Evolutionary conservation across 2,113 vertebrate genomes (phyloP).

Genomic region (Semicossyphus pulcher): DNA sequence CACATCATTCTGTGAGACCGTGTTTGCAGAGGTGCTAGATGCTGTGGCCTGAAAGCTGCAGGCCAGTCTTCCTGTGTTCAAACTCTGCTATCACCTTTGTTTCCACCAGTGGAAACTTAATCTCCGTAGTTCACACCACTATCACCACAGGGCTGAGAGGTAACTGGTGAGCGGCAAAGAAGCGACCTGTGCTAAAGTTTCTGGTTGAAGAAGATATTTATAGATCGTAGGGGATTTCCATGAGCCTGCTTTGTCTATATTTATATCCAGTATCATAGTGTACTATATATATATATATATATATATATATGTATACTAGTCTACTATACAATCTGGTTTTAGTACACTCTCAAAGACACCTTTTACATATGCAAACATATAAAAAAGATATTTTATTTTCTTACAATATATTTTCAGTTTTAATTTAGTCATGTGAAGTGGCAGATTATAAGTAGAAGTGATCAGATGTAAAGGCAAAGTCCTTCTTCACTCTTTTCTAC

Average conservation of each 20-base stretch:
- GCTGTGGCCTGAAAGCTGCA: neutral
- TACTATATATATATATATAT: too few relatives aligned
- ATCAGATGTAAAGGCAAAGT: neutral
- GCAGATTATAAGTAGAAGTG: neutral
- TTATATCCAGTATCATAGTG: neutral
- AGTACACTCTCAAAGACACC: too few relatives aligned
- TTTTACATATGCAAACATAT: neutral
- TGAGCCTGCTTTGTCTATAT: neutral
- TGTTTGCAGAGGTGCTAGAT: neutral
- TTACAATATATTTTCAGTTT: neutral
- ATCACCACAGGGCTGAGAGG: constrained; percentile 34
- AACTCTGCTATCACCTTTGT: constrained; percentile 2
- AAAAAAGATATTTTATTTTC: neutral
- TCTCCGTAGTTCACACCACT: constrained; percentile 1
- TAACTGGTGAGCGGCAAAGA: neutral
- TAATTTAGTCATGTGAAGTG: neutral
- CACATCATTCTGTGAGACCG: neutral
- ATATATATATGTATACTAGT: too few relatives aligned
- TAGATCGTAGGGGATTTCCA: neutral
- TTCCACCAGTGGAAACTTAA: constrained; percentile 65
- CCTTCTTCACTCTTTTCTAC: constrained; percentile 3
- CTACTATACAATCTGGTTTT: too few relatives aligned
- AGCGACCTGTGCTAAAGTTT: neutral
- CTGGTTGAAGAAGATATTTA: neutral
- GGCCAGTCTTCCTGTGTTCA: constrained; percentile 15